Percentiles rank a stretch among this genome's conserved stretches.
phyloP scores from a whole-genome alignment of 2,113 vertebrate genomes.

The Ameiurus melas region DNA sequence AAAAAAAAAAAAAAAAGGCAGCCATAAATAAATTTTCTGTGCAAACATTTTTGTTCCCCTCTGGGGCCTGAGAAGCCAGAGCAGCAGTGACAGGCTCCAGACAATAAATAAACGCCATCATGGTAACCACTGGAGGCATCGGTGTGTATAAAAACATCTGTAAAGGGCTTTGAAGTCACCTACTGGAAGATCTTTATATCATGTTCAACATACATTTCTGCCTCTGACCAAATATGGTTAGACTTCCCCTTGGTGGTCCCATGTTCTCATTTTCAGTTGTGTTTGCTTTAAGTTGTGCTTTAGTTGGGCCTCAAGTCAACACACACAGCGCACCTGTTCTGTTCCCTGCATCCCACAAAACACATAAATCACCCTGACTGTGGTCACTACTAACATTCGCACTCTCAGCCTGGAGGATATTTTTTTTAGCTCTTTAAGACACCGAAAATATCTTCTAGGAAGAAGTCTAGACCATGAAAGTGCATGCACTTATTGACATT shows the following conservation, averaged over 20 bases:
- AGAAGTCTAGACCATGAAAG: conserved; percentile 9
- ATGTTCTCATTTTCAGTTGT: conserved; percentile 43
- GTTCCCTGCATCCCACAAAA: conserved; percentile 52
- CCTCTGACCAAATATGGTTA: conserved; percentile 50
- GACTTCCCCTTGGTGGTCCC: conserved; percentile 35
- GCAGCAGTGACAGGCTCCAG: conserved; percentile 30
- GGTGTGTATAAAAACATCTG: conserved; percentile 44
- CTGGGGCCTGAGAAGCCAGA: conserved; percentile 18
- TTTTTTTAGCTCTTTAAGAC: conserved; percentile 38
- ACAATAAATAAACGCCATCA: conserved; percentile 46
- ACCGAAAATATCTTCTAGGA: conserved; percentile 36
- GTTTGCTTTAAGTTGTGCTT: conserved; percentile 66
- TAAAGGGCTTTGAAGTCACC: conserved; percentile 37
- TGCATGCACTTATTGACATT: background rate
- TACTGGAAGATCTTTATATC: conserved; percentile 45
- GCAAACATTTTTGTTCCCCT: background rate
- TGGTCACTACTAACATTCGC: conserved; percentile 54
- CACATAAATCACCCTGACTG: conserved; percentile 61
- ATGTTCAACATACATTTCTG: conserved; percentile 41
- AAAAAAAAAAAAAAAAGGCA: background rate
- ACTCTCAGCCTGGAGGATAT: conserved; percentile 43
- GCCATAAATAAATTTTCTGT: conserved; percentile 3
- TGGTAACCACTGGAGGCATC: conserved; percentile 27
- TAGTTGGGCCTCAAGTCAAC: conserved; percentile 59
- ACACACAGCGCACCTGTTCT: conserved; percentile 66